These are phyloP conservation scores for Henricia sp. DNA, from an alignment of 53 echinoderm and acorn worm genomes.

Conservation along the genomic window DNA sequence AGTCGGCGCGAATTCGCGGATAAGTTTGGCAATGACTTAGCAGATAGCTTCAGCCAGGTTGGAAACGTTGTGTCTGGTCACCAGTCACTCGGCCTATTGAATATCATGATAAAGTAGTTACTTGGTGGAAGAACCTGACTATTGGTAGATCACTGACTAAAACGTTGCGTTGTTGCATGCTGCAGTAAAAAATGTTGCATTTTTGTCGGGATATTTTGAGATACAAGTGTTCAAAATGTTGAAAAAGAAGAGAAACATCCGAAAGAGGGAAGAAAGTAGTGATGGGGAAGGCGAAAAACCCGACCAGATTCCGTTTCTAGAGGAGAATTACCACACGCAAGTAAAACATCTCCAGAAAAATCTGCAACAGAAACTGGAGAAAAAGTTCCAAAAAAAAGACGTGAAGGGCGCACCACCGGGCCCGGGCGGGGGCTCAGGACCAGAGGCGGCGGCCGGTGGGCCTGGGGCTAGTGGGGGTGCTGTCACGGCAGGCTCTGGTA, in stretches of 20 bases:
- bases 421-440: not conserved
- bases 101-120: too few relatives aligned
- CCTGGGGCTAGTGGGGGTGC: not conserved
- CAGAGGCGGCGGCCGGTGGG: not conserved
- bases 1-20: too few relatives aligned
- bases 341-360: slow-evolving; percentile 68
- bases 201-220: not conserved
- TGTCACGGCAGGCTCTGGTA: slow-evolving; percentile 30
- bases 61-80: too few relatives aligned
- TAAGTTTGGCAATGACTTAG: too few relatives aligned
- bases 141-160: too few relatives aligned
- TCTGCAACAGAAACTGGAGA: slow-evolving; percentile 50
- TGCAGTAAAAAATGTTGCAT: too few relatives aligned
- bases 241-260: slow-evolving; percentile 86
- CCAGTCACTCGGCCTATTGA: too few relatives aligned
- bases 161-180: too few relatives aligned
- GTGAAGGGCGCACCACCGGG: not conserved
- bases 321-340: slow-evolving; percentile 87
- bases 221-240: slow-evolving; percentile 57
- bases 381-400: slow-evolving; percentile 69
- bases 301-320: slow-evolving; percentile 88
- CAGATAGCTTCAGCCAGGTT: too few relatives aligned
- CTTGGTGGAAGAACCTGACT: too few relatives aligned
- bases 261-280: slow-evolving; percentile 69
- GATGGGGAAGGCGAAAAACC: slow-evolving; percentile 73